Evolutionary conservation across 35 echinoderm and acorn worm genomes (phyloP), one percentile per base, ranked within the genome.

Genomic region (Hemicentrotus pulcherrimus): DNA sequence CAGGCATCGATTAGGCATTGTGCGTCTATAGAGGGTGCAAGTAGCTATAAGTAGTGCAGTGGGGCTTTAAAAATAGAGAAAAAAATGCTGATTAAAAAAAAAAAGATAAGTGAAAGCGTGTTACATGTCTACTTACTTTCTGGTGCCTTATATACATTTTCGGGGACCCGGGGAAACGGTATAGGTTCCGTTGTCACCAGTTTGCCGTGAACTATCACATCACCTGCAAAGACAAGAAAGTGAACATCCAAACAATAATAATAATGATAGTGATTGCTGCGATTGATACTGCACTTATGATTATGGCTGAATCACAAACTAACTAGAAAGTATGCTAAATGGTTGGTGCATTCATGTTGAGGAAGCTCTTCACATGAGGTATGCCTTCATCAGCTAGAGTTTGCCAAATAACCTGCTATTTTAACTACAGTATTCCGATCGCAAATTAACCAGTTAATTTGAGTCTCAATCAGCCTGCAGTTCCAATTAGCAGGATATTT

Each of bases 181-280:
- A 47, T 4, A 31, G 91, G 91, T 18, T 93, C 91, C 48, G 91
- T 93, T 15, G 91, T 93, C 91, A 93, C 48, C 91, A 93, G 91
- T 46, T 93, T 93, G 22, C 91, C 91, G 91, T 58, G 91, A 31
- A 93, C 91, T 93, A 93, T 93, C 91, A 93, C 91, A 93, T 93
- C 91, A 47, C 91, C 91, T 93, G 48, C 5, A 93, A 33, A 90
- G 88, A 47, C 6, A 78, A 78, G 3, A 28, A 78, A 15, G 65
- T 78, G 52, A 78, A 78, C 65, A 78, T 78, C 8, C 65, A 78
- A 28, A n/a, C n/a, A 8, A 78, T 78, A 78, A 78, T 78, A 2
- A n/a, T 78, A 2, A n/a, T 78, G 19, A 78, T 28, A 78, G 65
- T n/a, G 50, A 14, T 14, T 15, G 50, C 50, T 55, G 28, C 28